Evolutionary conservation across 1,140 invertebrate genomes (phyloP), one percentile per base, ranked within the genome.

Genomic region (Ips nitidus): DNA sequence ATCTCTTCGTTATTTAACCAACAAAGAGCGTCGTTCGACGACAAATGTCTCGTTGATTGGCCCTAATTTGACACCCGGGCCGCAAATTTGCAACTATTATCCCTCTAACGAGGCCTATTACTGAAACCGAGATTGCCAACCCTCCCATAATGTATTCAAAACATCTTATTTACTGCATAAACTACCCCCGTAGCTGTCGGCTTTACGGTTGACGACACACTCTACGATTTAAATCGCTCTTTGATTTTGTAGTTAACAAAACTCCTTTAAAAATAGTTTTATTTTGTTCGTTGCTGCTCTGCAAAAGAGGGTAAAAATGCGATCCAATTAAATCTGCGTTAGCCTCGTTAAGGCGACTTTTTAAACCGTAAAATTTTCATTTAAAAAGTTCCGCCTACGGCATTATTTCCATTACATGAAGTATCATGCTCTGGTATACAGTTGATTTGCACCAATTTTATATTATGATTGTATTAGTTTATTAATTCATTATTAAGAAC

Each of bases 141-240:
- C 55, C 60, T 22, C 22, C 22, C 22, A 22, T 70, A 70, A 70
- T 70, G 45, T 70, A 70, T 70, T 70, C 68, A 70, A 63, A 70
- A 70, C 68, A 70, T 70, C 68, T 70, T 70, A 70, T 70, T 70
- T 70, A 70, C 68, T 63, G 68, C 45, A 62, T 58, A 70, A 64
- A 70, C 41, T 50, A 53, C 50, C 22, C n/a, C 60, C 40, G 7
- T 59, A 65, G 40, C 62, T 65, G 53, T 41, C 4, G 62, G 66
- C 67, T 45, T 56, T 62, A 52, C n/a, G 60, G 60, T 4, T 60
- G 42, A 68, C 60, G n/a, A 22, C 22, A 22, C 22, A 22, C 22
- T 22, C 22, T 22, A 22, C 22, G 22, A 22, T 22, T 22, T 22
- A 22, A 22, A 22, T 22, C 22, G 22, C 22, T 22, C 22, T 22